A percentile compares a stretch with the other conserved stretches of the same genome.
These are phyloP conservation scores for Anarrhichthys ocellatus DNA, from an alignment of 2,113 vertebrate species.

Conservation along the genomic window DNA sequence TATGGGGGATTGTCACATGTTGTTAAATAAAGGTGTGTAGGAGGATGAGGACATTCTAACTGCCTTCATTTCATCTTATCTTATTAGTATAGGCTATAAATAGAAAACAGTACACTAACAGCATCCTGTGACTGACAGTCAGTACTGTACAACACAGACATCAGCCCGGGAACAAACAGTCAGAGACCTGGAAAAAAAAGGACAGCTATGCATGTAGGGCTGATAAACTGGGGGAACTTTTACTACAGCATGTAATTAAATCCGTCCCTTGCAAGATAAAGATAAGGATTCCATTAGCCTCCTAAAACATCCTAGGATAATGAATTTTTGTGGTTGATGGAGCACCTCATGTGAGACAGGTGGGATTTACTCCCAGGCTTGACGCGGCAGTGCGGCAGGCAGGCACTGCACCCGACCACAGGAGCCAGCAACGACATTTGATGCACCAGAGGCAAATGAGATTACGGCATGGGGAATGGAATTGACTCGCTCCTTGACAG, in stretches of 20 bases:
- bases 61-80: slow-evolving; percentile 18
- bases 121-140: slow-evolving; percentile 31
- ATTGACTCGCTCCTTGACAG: slow-evolving; percentile 82
- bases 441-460: slow-evolving; percentile 85
- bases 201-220: slow-evolving; percentile 64
- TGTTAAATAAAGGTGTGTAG: not conserved
- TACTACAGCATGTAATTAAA: slow-evolving; percentile 76
- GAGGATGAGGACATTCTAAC: slow-evolving; percentile 7
- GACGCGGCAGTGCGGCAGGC: slow-evolving; percentile 33
- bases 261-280: slow-evolving; percentile 79
- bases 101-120: slow-evolving; percentile 3
- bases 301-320: slow-evolving; percentile 83
- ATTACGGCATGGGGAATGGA: slow-evolving; percentile 80
- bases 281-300: slow-evolving; percentile 85
- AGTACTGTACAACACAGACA: slow-evolving; percentile 55
- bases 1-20: slow-evolving; percentile 13
- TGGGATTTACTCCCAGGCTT: slow-evolving; percentile 78
- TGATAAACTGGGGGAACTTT: slow-evolving; percentile 62
- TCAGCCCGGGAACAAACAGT: slow-evolving; percentile 40
- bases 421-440: slow-evolving; percentile 72
- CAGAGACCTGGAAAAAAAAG: slow-evolving; percentile 31
- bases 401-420: slow-evolving; percentile 53
- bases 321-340: slow-evolving; percentile 80
- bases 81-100: not conserved
- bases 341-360: slow-evolving; percentile 80